Evolutionary conservation across 2,113 vertebrate genomes (phyloP).

Genomic region (Apeltes quadracus): DNA sequence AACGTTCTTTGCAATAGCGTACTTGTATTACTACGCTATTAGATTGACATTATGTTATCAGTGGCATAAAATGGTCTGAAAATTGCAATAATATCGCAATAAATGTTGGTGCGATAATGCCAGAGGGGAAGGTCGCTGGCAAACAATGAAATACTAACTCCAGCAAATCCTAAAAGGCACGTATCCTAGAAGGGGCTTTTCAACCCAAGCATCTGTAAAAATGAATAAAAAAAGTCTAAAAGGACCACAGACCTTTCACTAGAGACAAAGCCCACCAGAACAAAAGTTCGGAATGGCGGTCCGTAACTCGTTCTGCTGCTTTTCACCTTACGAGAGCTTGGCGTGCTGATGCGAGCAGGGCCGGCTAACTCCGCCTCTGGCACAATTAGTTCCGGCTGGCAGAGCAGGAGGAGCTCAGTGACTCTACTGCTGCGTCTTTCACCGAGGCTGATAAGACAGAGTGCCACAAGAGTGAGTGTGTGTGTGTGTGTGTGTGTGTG

Average conservation of each 20-base stretch:
- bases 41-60: too few relatives aligned
- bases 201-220: background rate
- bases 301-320: slow-evolving; percentile 48
- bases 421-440: slow-evolving; percentile 51
- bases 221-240: background rate
- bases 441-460: slow-evolving; percentile 49
- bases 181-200: background rate
- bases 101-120: too few relatives aligned
- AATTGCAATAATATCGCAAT: too few relatives aligned
- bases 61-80: too few relatives aligned
- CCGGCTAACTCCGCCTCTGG: slow-evolving; percentile 48
- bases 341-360: slow-evolving; percentile 31
- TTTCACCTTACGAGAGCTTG: slow-evolving; percentile 52
- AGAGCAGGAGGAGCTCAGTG: slow-evolving; percentile 57
- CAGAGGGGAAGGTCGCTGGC: too few relatives aligned
- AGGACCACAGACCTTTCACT: background rate
- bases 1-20: too few relatives aligned
- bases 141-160: background rate
- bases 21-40: too few relatives aligned
- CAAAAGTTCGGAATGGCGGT: background rate
- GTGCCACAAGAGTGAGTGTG: background rate
- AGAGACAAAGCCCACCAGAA: slow-evolving; percentile 17
- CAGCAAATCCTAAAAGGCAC: background rate
- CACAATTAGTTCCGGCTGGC: slow-evolving; percentile 68
- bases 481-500: background rate